A percentile compares a stretch with the other conserved stretches of the same genome.
Conservation (phyloP, 2,888 invertebrate species). For the Myopa tessellatipennis region DNA sequence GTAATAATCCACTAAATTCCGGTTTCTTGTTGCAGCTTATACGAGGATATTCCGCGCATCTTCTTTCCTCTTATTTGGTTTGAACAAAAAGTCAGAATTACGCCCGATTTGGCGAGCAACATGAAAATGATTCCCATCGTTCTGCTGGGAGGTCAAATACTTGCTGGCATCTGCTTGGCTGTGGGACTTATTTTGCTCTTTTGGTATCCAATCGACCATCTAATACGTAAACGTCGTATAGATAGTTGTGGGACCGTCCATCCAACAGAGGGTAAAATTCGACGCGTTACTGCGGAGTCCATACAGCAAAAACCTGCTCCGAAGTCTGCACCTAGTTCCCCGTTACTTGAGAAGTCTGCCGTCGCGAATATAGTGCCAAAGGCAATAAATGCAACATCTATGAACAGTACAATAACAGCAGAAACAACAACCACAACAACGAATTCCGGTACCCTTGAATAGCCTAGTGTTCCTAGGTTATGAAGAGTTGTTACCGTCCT, state of each 20-base stretch:
- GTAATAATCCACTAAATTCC: too few relatives aligned
- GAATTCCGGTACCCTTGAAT: too few relatives aligned
- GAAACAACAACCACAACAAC: too few relatives aligned
- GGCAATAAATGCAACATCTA: too few relatives aligned
- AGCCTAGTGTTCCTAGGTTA: too few relatives aligned
- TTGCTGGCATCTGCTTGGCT: constrained; percentile 68
- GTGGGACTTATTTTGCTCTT: constrained; percentile 68
- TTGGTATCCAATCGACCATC: constrained; percentile 59
- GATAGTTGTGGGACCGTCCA: constrained; percentile 3
- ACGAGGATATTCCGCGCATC: constrained; percentile 75
- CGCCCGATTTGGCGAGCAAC: constrained; percentile 71
- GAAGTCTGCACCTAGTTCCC: constrained; percentile 58
- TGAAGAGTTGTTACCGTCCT: not conserved
- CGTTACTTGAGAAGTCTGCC: constrained; percentile 51
- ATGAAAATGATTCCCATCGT: constrained; percentile 70
- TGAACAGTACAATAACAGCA: too few relatives aligned
- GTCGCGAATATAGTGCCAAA: not conserved
- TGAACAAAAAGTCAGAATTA: constrained; percentile 75
- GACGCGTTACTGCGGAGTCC: constrained; percentile 53
- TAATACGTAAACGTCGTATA: constrained; percentile 44
- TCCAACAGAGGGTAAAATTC: constrained; percentile 31
- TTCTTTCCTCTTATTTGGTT: constrained; percentile 86
- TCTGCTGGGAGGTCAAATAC: constrained; percentile 70
- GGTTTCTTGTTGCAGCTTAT: constrained; percentile 70
- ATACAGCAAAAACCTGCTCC: constrained; percentile 50